These are phyloP conservation scores for Creontiades dilutus DNA, from an alignment of 2,888 invertebrate genomes.

Conservation along the genomic window DNA sequence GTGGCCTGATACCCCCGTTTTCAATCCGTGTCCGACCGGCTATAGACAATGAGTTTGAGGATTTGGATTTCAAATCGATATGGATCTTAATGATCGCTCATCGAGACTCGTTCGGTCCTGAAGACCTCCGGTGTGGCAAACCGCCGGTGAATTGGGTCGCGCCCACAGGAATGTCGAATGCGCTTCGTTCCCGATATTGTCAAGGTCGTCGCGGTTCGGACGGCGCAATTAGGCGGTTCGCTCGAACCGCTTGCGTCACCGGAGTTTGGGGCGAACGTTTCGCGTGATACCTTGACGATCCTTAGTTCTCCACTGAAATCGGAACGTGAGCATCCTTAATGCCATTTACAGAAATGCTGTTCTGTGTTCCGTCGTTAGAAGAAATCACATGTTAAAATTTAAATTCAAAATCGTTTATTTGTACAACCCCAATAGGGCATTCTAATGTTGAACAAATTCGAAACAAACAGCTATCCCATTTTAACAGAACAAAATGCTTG, in stretches of 20 bases:
- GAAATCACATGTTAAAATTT: too few species aligned
- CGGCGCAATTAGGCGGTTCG: slow-evolving; percentile 1
- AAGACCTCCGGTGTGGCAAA: neutral
- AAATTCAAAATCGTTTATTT: too few species aligned
- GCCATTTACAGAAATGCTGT: too few species aligned
- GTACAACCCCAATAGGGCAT: too few species aligned
- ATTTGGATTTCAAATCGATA: slow-evolving; percentile 18
- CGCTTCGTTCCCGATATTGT: slow-evolving; percentile 18
- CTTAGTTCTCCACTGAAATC: too few species aligned
- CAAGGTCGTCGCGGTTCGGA: slow-evolving; percentile 18
- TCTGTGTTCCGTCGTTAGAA: too few species aligned
- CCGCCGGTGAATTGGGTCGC: slow-evolving; percentile 14
- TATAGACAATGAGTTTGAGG: slow-evolving; percentile 11
- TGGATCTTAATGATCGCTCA: slow-evolving; percentile 18
- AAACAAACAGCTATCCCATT: too few species aligned
- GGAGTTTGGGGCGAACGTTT: neutral
- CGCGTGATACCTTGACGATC: slow-evolving; percentile 3
- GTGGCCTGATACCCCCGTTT: neutral
- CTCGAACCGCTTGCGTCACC: neutral
- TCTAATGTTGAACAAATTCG: too few species aligned
- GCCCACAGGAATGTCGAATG: slow-evolving; percentile 39
- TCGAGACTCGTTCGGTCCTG: neutral
- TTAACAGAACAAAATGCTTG: too few species aligned
- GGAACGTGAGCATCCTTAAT: too few species aligned
- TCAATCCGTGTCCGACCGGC: neutral